Evolutionary conservation across 1,140 invertebrate genomes (phyloP), one percentile per base, ranked within the genome.

Genomic region (Penaeus indicus): DNA sequence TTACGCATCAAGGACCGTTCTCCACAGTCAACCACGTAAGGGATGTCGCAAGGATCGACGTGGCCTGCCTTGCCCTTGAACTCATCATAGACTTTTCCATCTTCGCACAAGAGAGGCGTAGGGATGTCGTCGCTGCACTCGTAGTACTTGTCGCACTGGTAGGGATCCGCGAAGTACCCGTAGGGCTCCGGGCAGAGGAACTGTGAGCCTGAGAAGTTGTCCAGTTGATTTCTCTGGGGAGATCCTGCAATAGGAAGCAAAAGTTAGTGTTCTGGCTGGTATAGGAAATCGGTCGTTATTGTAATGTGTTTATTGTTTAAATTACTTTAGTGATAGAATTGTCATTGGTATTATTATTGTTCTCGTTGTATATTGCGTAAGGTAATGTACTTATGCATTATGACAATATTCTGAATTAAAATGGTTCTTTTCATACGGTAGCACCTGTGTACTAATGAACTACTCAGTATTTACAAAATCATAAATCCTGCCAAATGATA

Each of bases 91-190:
- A 96, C 93, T 1, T 97, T 93, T 64, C 97, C 97, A 91, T 97
- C 97, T 0, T 96, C 96, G 90, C 97, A 98, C 4, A 96, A 91
- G 91, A 96, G 96, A 91, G 96, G 94, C 91, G 96, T 95, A 0
- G 95, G 92, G 19, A 95, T 94, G 1, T 96, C 96, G 89, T 97
- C 95, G 91, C 95, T 92, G 93, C 97, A 98, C 84, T 96, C 95
- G 92, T 97, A 97, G 92, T 97, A 98, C 92, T 94, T 95, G 91
- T 97, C 97, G 92, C 97, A 97, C 92, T 97, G 96, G 42, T 94
- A 93, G 1, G 95, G 92, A 92, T 97, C 96, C 91, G 96, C 95
- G 92, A 95, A 97, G 91, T 96, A 95, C 11, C 96, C 96, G 91
- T 96, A 95, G 11, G 95, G 94, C 77, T 92, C 93, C 22, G 96